These are phyloP conservation scores for Allacma fusca DNA, from an alignment of 2,888 invertebrate genomes.

Conservation along the genomic window DNA sequence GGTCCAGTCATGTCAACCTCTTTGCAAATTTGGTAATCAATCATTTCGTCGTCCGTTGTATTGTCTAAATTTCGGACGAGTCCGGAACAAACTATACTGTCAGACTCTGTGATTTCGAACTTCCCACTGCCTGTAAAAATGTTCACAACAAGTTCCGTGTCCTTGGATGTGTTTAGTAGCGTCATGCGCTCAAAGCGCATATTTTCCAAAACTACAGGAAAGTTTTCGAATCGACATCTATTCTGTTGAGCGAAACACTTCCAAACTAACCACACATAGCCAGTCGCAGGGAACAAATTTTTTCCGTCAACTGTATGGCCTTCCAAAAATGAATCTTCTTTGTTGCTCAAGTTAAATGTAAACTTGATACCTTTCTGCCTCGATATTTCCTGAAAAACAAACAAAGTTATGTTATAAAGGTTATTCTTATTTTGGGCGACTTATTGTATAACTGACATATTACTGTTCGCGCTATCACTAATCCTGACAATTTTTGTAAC, in stretches of 20 bases:
- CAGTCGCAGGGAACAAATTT: constrained; percentile 93
- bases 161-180: constrained; percentile 67
- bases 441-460: too few species aligned
- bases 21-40: too few species aligned
- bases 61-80: constrained; percentile 37
- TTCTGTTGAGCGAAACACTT: constrained; percentile 76
- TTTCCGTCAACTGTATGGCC: constrained; percentile 89
- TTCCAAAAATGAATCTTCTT: constrained; percentile 75
- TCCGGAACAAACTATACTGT: constrained; percentile 64
- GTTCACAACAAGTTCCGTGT: constrained; percentile 80
- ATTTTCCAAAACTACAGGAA: constrained; percentile 85
- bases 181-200: constrained; percentile 85
- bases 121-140: constrained; percentile 79
- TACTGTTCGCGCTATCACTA: too few species aligned
- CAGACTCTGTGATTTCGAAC: constrained; percentile 65
- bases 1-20: background rate
- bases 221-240: constrained; percentile 73
- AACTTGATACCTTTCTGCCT: constrained; percentile 16
- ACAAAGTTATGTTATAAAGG: too few species aligned
- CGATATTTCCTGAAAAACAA: background rate
- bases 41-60: constrained; percentile 58
- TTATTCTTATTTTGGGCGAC: too few species aligned
- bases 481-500: too few species aligned
- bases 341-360: constrained; percentile 65
- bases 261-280: constrained; percentile 85